A percentile compares a stretch with the other conserved stretches of the same genome.
Evolutionary conservation across 2,113 vertebrate species (phyloP).

Genomic region (Noctilio leporinus): DNA sequence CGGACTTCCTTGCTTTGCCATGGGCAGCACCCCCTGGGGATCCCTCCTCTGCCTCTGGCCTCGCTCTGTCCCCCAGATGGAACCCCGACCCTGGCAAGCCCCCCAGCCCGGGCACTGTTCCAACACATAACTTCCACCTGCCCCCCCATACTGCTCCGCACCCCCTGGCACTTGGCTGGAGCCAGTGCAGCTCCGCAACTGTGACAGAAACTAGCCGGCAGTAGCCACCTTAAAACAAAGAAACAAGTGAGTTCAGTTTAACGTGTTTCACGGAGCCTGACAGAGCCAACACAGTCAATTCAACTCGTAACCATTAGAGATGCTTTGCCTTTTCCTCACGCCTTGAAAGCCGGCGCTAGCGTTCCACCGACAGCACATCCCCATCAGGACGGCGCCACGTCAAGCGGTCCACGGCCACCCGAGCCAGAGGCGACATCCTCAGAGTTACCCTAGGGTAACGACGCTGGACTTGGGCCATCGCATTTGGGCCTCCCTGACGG

Average conservation of each 20-base stretch:
- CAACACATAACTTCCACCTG: background rate
- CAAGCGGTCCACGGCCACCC: fast-evolving
- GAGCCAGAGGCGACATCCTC: fast-evolving
- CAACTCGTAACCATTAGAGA: background rate
- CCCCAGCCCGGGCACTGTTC: background rate
- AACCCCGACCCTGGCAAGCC: background rate
- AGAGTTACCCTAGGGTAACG: fast-evolving
- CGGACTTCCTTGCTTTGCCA: background rate
- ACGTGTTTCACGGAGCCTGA: background rate
- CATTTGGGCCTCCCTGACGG: too few relatives aligned
- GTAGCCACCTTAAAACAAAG: background rate
- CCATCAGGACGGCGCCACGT: background rate
- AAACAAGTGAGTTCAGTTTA: background rate
- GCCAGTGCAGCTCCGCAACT: fast-evolving
- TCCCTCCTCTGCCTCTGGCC: background rate
- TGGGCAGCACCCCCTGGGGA: fast-evolving
- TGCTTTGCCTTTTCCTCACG: background rate
- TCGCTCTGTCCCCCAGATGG: background rate
- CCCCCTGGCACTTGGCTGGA: background rate
- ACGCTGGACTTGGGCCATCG: fast-evolving
- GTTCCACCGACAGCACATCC: fast-evolving
- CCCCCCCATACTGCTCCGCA: fast-evolving
- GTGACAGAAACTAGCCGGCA: background rate
- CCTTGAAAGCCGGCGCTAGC: background rate
- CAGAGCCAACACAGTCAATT: background rate